These are phyloP conservation scores for Aphidius ervi DNA, from an alignment of 1,140 invertebrate species.

Conservation along the genomic window DNA sequence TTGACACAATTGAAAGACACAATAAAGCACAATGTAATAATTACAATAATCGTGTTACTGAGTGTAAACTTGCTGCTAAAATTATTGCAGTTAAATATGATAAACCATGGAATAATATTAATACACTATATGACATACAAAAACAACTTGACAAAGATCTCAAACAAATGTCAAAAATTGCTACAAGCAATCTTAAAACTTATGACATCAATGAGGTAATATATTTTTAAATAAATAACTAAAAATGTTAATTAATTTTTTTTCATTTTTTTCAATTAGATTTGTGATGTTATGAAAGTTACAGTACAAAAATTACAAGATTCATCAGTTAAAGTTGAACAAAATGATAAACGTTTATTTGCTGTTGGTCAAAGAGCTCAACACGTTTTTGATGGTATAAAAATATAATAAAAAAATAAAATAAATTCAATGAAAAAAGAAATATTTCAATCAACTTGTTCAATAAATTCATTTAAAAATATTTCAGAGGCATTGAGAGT, in stretches of 20 bases:
- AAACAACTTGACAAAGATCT: background rate
- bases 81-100: slow-evolving; percentile 46
- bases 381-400: slow-evolving; percentile 78
- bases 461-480: slow-evolving; percentile 5
- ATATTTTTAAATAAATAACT: background rate
- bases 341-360: slow-evolving; percentile 58
- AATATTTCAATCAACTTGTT: background rate
- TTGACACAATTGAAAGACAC: slow-evolving; percentile 82
- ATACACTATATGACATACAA: slow-evolving; percentile 6
- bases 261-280: background rate
- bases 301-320: slow-evolving; percentile 60
- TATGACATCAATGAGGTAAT: slow-evolving; percentile 3
- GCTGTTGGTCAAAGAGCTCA: slow-evolving; percentile 81
- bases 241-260: too few species aligned
- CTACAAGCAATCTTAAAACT: background rate
- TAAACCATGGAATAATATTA: slow-evolving; percentile 5
- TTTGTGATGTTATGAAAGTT: background rate
- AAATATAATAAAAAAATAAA: background rate
- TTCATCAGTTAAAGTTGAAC: slow-evolving; percentile 66
- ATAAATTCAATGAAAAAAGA: background rate
- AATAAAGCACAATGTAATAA: slow-evolving; percentile 92
- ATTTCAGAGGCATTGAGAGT: slow-evolving; percentile 58
- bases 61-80: slow-evolving; percentile 86
- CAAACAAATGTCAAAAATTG: slow-evolving; percentile 9
- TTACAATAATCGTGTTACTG: slow-evolving; percentile 91